Base-by-base conservation (phyloP, 2,797 vertebrate genomes). In the Ibycter americanus region DNA sequence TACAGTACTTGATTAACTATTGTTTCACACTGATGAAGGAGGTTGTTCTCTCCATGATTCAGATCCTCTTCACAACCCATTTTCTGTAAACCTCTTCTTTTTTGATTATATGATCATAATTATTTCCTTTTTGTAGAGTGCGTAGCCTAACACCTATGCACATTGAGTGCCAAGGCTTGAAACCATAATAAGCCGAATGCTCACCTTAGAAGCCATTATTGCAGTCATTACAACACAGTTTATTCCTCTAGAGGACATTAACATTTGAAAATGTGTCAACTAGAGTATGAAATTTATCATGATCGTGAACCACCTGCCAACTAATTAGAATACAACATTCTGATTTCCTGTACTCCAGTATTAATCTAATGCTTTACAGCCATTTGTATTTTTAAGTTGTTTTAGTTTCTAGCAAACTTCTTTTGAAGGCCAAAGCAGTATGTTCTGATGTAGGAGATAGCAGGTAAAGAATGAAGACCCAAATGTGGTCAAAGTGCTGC, bases 261-360 rank as follows among this genome's bases (percentile, higher is more conserved):
- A 98, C 97, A 96, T 97, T 97, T 98, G 97, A 98, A 98, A 98
- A 97, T 97, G 97, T 98, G 97, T 98, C 98, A 98, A 91, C 95
- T 89, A 86, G 92, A 96, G 79, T 95, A 96, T 46, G 81, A 98
- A 96, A 98, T 98, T 94, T 93, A 97, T 98, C 97, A 97, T 85
- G 73, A 96, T 97, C 91, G 36, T 46, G 83, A 96, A 97, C 94
- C 70, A 97, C 97, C 97, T 98, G 97, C 97, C 97, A 98, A 55
- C 81, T 98, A 89, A 97, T 97, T 98, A 97, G 96, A 97, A 97
- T 97, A 90, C 83, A 97, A 82, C 42, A 36, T 96, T 97, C 95
- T 95, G 89, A 96, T 97, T 97, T 97, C 96, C 81, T 94, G 63
- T 90, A 68, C 89, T 94, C 73, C 42, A 16, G 59, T 84, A 94